These are phyloP conservation scores for Heteromyza rotundicornis DNA, from an alignment of 2,888 invertebrate species.

Conservation along the genomic window DNA sequence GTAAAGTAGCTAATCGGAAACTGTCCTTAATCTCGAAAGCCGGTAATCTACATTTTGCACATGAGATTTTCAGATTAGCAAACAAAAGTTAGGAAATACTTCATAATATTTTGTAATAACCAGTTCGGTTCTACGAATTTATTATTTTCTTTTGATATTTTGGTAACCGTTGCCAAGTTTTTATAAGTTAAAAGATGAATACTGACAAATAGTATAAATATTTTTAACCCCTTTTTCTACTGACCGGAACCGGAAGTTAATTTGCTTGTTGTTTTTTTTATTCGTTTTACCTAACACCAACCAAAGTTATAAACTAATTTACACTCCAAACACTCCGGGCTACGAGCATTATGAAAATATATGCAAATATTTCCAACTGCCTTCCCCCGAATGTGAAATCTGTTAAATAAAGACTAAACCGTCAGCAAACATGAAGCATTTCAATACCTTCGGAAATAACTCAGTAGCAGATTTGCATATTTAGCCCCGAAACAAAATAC, in stretches of 20 bases:
- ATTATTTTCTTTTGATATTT: too few relatives aligned
- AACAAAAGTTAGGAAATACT: too few relatives aligned
- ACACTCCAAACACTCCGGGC: slow-evolving; percentile 17
- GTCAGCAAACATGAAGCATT: slow-evolving; percentile 16
- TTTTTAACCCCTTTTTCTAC: neutral
- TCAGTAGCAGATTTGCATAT: slow-evolving; percentile 22
- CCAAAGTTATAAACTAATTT: slow-evolving; percentile 15
- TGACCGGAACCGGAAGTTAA: neutral
- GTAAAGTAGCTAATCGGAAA: too few relatives aligned
- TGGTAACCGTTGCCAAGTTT: too few relatives aligned
- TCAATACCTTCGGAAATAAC: slow-evolving; percentile 11
- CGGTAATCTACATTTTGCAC: too few relatives aligned
- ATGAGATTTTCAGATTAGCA: too few relatives aligned
- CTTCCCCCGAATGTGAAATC: slow-evolving; percentile 10
- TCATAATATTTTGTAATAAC: too few relatives aligned
- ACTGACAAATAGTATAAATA: too few relatives aligned
- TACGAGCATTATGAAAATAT: too few relatives aligned
- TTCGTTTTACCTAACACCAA: neutral
- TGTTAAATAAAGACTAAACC: slow-evolving; percentile 21
- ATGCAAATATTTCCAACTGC: slow-evolving; percentile 14
- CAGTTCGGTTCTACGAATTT: too few relatives aligned
- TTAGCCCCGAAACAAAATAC: slow-evolving; percentile 5
- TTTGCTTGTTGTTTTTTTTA: neutral
- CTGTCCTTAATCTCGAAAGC: too few relatives aligned
- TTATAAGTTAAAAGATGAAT: too few relatives aligned